These are phyloP conservation scores for Phyllostomus discolor DNA, from an alignment of 2,113 vertebrate genomes.

Conservation along the genomic window DNA sequence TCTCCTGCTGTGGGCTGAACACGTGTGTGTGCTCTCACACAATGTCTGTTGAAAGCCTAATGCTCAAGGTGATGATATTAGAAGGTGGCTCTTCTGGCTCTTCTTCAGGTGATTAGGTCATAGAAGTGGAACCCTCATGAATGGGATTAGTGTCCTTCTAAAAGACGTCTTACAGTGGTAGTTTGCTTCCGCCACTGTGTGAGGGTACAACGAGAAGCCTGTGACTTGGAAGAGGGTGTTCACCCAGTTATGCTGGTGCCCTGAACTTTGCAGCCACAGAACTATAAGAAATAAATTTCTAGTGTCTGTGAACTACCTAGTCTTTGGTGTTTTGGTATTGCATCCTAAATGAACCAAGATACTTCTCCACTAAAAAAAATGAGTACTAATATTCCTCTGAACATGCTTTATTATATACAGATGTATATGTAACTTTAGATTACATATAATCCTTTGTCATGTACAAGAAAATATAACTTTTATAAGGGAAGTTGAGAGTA, in stretches of 20 bases:
- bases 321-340: not conserved
- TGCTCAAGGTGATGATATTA: not conserved
- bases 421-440: not conserved
- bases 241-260: not conserved
- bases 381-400: not conserved
- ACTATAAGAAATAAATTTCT: not conserved
- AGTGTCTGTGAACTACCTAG: not conserved
- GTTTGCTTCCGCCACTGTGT: not conserved
- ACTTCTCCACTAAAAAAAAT: not conserved
- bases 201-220: not conserved
- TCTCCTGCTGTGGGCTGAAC: not conserved
- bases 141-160: not conserved
- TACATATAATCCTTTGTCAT: not conserved
- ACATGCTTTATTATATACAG: not conserved
- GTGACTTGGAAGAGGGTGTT: not conserved
- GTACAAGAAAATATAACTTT: not conserved
- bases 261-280: not conserved
- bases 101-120: not conserved
- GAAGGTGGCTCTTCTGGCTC: not conserved
- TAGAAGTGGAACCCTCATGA: not conserved
- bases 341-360: not conserved
- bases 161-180: not conserved
- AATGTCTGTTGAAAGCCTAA: not conserved
- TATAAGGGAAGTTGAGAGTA: not conserved
- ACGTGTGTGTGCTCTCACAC: not conserved